These are phyloP conservation scores for Diplodus puntazzo DNA, from an alignment of 2,797 vertebrate genomes.

Conservation along the genomic window DNA sequence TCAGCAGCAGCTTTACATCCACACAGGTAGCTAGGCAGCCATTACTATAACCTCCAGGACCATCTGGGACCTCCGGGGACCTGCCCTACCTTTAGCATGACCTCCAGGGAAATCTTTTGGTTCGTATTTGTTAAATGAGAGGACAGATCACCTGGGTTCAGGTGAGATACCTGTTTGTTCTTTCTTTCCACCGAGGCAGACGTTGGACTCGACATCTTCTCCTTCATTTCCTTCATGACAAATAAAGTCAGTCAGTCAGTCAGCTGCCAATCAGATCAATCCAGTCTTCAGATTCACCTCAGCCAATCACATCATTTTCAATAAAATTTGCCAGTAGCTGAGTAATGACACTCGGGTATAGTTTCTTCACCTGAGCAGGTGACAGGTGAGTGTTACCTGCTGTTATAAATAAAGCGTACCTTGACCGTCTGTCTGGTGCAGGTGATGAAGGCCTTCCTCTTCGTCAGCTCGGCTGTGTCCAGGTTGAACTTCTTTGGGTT, in stretches of 20 bases:
- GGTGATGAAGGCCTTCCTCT: constrained; percentile 96
- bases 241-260: constrained; percentile 1
- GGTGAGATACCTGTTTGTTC: constrained; percentile 86
- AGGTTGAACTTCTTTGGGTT: constrained; percentile 99
- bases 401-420: constrained; percentile 77
- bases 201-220: constrained; percentile 92
- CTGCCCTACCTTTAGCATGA: no score
- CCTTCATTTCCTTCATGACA: constrained; percentile 94
- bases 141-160: not conserved
- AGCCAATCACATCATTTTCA: not conserved
- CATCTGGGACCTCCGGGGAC: no score
- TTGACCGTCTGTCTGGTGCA: constrained; percentile 92
- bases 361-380: not conserved
- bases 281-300: not conserved
- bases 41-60: no score
- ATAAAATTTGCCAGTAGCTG: no score
- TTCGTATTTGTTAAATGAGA: no score
- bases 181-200: constrained; percentile 88
- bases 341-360: no score
- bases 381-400: not conserved
- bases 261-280: not conserved
- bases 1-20: not conserved
- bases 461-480: constrained; percentile 89
- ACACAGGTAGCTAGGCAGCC: not conserved
- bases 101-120: no score